These are phyloP conservation scores for Aegotheles bennettii DNA, from an alignment of 2,113 vertebrate species.

Conservation along the genomic window DNA sequence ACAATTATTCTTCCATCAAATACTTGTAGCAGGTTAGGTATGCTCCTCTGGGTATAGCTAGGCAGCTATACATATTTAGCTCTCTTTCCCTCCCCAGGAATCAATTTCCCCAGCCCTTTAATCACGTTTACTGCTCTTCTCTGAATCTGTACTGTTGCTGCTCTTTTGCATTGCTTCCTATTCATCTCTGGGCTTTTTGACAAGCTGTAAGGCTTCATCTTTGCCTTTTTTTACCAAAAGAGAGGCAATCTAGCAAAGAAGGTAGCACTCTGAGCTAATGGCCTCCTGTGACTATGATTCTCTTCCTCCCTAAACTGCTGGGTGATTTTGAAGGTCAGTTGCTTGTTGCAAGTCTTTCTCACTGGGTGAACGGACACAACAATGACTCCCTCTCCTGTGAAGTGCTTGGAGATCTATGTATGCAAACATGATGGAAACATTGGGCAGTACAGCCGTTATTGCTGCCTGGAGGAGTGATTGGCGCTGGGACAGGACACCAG, in stretches of 20 bases:
- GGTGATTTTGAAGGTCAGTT: background rate
- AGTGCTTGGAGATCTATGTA: background rate
- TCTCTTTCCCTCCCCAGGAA: conserved; percentile 9
- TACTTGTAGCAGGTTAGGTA: conserved; percentile 41
- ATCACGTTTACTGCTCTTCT: conserved; percentile 39
- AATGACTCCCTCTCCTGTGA: background rate
- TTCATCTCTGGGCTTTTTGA: conserved; percentile 13
- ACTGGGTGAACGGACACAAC: background rate
- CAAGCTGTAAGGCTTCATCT: background rate
- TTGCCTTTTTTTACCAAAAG: background rate
- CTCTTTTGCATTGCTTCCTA: conserved; percentile 1
- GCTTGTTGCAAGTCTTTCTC: background rate
- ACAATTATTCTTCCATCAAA: conserved; percentile 58
- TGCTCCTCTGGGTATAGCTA: conserved; percentile 32
- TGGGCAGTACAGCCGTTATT: background rate
- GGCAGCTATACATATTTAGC: conserved; percentile 47
- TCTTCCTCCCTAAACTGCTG: background rate
- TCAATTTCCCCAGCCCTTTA: conserved; percentile 45
- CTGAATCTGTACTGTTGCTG: background rate
- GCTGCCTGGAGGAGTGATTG: background rate
- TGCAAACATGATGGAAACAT: background rate
- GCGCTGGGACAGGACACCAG: background rate
- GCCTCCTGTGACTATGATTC: background rate
- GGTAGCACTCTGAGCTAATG: background rate
- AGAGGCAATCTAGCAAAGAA: background rate